Percentiles rank a stretch among this genome's conserved stretches.
Evolutionary conservation across 2,888 invertebrate species (phyloP).

Genomic region (Norana najaformis): DNA sequence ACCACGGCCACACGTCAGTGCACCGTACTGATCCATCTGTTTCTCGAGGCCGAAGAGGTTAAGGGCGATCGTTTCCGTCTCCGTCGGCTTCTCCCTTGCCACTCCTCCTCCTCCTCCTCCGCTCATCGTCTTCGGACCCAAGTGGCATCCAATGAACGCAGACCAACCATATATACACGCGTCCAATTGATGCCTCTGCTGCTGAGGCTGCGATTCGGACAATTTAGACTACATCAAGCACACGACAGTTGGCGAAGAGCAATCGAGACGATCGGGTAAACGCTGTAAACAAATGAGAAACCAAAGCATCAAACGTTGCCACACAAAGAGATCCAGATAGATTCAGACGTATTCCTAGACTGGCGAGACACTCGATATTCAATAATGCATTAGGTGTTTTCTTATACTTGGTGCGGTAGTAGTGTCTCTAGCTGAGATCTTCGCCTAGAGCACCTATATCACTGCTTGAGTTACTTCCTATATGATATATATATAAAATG

Average conservation of each 20-base stretch:
- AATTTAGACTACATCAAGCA: background rate
- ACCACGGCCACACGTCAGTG: background rate
- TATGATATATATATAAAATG: too few relatives aligned
- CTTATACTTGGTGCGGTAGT: too few relatives aligned
- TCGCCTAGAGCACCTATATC: too few relatives aligned
- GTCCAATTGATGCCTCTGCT: background rate
- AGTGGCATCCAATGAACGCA: background rate
- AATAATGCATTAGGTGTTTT: too few relatives aligned
- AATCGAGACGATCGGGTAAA: background rate
- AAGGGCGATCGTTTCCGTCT: background rate
- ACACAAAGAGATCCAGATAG: background rate
- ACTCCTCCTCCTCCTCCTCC: background rate
- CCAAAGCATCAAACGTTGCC: background rate
- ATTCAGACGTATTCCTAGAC: too few relatives aligned
- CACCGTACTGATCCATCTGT: constrained; percentile 18
- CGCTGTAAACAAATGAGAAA: background rate
- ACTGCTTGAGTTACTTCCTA: too few relatives aligned
- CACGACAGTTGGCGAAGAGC: background rate
- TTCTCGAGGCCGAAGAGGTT: background rate
- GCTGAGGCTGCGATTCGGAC: background rate
- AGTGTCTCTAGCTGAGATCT: too few relatives aligned
- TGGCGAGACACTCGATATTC: too few relatives aligned
- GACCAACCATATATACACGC: background rate
- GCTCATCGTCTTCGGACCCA: background rate
- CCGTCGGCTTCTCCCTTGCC: background rate